Conservation (phyloP, 2,888 invertebrate genomes). For the Caenorhabditis afra region DNA sequence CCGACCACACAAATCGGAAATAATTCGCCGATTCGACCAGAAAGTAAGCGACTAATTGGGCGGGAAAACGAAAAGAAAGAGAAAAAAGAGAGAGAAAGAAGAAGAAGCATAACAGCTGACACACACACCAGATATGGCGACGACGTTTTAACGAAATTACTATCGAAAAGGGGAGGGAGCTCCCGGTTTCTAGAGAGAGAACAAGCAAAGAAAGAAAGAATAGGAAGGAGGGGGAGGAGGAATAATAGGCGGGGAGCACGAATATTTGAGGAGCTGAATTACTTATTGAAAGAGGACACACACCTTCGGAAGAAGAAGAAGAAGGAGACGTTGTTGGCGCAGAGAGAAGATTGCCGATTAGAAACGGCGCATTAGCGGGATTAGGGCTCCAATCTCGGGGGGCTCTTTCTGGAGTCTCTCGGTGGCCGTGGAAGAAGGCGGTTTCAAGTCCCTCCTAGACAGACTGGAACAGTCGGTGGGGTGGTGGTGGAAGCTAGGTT, state of each 20-base stretch:
- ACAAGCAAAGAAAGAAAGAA: slow-evolving; percentile 9
- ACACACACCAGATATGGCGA: background rate
- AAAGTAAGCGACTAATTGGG: slow-evolving; percentile 59
- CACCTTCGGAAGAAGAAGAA: background rate
- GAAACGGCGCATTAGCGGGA: too few relatives aligned
- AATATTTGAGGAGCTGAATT: slow-evolving; percentile 43
- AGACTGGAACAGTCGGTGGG: too few relatives aligned
- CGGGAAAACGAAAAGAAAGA: background rate
- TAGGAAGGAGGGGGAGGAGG: slow-evolving; percentile 8
- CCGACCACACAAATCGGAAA: slow-evolving; percentile 50
- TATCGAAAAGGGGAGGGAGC: slow-evolving; percentile 27
- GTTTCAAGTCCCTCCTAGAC: too few relatives aligned
- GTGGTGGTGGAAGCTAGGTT: too few relatives aligned
- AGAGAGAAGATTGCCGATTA: too few relatives aligned
- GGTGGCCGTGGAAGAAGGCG: too few relatives aligned
- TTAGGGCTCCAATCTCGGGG: too few relatives aligned
- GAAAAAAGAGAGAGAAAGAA: slow-evolving; percentile 5
- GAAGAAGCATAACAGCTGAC: slow-evolving; percentile 19
- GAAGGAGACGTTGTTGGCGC: background rate
- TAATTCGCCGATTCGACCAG: slow-evolving; percentile 42
- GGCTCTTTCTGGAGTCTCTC: too few relatives aligned
- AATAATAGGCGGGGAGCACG: slow-evolving; percentile 11
- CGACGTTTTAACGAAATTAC: slow-evolving; percentile 55
- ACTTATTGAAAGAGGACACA: slow-evolving; percentile 43
- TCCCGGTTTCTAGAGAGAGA: background rate